Base-by-base conservation (phyloP, 53 echinoderm and acorn worm genomes). In the Echinometra lucunter region DNA sequence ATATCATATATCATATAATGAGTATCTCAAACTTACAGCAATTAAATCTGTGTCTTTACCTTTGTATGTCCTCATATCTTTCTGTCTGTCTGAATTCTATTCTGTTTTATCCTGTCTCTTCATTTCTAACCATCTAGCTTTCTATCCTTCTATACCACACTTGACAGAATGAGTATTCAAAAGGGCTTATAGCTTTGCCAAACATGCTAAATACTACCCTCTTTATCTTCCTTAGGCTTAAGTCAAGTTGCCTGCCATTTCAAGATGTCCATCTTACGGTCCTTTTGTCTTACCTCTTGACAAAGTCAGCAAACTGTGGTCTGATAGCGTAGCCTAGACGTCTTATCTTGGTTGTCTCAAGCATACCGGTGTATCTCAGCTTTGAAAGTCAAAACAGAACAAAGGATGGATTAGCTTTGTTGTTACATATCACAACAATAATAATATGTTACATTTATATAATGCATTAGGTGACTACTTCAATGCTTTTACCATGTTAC, bases 331-430 rank as follows among this genome's bases (percentile, higher is more conserved):
- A 99, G 34, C 99, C 99, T 81, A 97, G 95, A 55, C 96, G 96
- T 57, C 99, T 96, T 93, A 99, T 99, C 37, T 98, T 96, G 19
- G 99, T 99, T 1, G 99, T 99, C 95, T 99, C 99, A 74, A 99
- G 92, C 99, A 99, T 99, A 81, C 99, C 99, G 45, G 98, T 98
- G 94, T 99, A 99, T 28, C 98, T 94, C 53, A 99, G 95, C 99
- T 99, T 40, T 18, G 38, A 4, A 30, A 35, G 88, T 56, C 53
- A 88, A 88, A 1, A 88, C n/a, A 57, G 15, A 11, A 88, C 0
- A 66, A 27, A 66, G n/a, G 25, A 66, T 66, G 18, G 18, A 16
- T 57, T 16, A 16, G 57, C 13, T 57, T 57, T 57, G 57, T 16
- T n/a, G n/a, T n/a, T n/a, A n/a, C n/a, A n/a, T n/a, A n/a, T n/a